Base-by-base conservation (phyloP, 92 coral and sea anemone species). In the Paragorgia papillata region DNA sequence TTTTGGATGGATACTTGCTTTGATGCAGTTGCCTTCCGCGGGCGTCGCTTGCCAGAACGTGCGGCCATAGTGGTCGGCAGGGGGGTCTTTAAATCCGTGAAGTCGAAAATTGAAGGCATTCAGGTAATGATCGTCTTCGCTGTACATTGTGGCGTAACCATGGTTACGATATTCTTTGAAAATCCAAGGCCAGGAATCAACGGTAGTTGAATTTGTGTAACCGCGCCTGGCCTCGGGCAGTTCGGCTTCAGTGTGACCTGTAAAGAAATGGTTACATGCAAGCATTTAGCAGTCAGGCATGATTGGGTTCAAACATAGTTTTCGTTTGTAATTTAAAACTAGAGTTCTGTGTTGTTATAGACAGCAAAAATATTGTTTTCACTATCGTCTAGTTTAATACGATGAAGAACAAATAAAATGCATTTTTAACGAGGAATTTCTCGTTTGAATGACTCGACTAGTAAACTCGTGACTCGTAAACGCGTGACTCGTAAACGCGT, bases 111-210 rank as follows among this genome's bases (percentile, higher is more conserved):
- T 92, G 27, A 87, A 92, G 1, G 97, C 84, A 26, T 76, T 96
- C 54, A 34, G 56, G 3, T 6, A 73, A 0, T 90, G 89, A 55
- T 85, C 80, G 28, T 92, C 97, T 60, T 92, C 97, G 19, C 96
- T 90, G 64, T 85, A 92, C 81, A 92, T 39, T 0, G 97, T 92
- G n/a, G 91, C 92, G 53, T 92, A 92, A 57, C 96, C 97, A 32
- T 61, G 65, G 4, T 87, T 27, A 40, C 86, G 88, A 54, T 86
- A 91, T 9, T 88, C 90, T 75, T 83, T 83, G 80, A 92, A 92
- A 34, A 92, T 80, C 89, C 94, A 91, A 13, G 97, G 96, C 97
- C 97, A 92, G 58, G 76, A 69, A 84, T 92, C 96, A 18, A 92
- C 83, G 6, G 92, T 82, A 14, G 69, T 80, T 26, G 85, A 56